phyloP scores from a whole-genome alignment of 2,797 vertebrate species.

The Silurus lanzhouensis region DNA sequence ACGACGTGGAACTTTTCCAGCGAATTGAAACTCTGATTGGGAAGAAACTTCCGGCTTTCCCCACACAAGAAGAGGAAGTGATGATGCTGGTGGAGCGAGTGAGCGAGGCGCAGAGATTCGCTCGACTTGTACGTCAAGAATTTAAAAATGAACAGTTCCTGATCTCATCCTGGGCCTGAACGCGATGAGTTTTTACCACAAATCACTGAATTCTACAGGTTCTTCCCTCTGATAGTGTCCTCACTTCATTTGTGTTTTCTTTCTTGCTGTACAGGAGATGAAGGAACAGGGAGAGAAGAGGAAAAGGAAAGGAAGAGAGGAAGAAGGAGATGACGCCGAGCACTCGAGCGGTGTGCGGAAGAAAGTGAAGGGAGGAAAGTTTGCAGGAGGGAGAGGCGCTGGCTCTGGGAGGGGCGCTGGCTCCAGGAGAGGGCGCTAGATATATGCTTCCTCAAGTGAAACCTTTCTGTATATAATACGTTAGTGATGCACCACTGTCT shows the following conservation, averaged over 20 bases:
- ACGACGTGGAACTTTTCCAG: slow-evolving; percentile 96
- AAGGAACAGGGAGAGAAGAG: slow-evolving; percentile 89
- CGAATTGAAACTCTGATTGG: slow-evolving; percentile 92
- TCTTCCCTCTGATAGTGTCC: neutral
- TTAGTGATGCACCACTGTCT: neutral
- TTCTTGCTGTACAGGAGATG: slow-evolving; percentile 79
- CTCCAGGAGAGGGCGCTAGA: slow-evolving; percentile 34
- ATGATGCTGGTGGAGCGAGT: slow-evolving; percentile 97
- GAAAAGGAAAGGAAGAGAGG: slow-evolving; percentile 79
- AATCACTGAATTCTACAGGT: neutral
- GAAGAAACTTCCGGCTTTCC: slow-evolving; percentile 94
- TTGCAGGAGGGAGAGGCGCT: slow-evolving; percentile 10
- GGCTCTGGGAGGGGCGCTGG: neutral
- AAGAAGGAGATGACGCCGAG: slow-evolving; percentile 73
- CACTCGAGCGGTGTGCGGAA: slow-evolving; percentile 77
- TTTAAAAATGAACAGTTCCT: neutral
- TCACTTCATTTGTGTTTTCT: neutral
- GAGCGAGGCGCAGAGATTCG: slow-evolving; percentile 91
- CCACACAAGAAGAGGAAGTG: slow-evolving; percentile 92
- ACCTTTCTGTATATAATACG: slow-evolving; percentile 3
- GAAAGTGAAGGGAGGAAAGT: slow-evolving; percentile 73
- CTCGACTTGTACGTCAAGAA: slow-evolving; percentile 80
- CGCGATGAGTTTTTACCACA: neutral
- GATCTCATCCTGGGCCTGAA: too few species aligned
- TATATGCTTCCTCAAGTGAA: too few species aligned